Percentiles rank a stretch among this genome's conserved stretches.
phyloP scores from a whole-genome alignment of 2,888 invertebrate genomes.

The Erannis defoliaria region DNA sequence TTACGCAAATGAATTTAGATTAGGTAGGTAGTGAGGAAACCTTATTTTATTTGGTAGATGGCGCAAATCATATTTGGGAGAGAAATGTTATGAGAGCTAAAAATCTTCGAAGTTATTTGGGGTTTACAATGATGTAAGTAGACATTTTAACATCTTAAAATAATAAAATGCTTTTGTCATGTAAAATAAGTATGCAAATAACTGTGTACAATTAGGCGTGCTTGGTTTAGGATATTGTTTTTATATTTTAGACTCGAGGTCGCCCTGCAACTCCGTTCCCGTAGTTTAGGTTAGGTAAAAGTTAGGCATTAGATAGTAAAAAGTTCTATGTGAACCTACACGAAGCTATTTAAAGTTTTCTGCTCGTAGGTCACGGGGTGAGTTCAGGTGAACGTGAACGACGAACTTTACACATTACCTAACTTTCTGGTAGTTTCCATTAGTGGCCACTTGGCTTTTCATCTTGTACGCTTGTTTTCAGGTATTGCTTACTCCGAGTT shows the following conservation, averaged over 20 bases:
- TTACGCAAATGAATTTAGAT: neutral
- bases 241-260: neutral
- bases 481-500: neutral
- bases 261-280: no score
- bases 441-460: constrained; percentile 25
- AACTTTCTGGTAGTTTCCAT: constrained; percentile 21
- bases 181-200: no score
- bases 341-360: constrained; percentile 20
- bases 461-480: constrained; percentile 10
- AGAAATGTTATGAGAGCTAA: no score
- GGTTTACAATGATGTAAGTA: no score
- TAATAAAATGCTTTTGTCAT: no score
- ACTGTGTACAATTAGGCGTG: no score
- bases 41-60: neutral
- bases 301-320: neutral
- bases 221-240: neutral
- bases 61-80: neutral
- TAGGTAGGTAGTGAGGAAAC: neutral
- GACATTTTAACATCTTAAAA: no score
- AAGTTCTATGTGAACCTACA: constrained; percentile 1
- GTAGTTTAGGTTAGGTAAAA: neutral
- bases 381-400: constrained; percentile 25
- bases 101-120: no score
- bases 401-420: constrained; percentile 27
- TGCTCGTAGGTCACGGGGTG: constrained; percentile 2